Percentiles rank a stretch among this genome's conserved stretches.
phyloP scores from a whole-genome alignment of 2,797 vertebrate species.

The Cryptoprocta ferox region DNA sequence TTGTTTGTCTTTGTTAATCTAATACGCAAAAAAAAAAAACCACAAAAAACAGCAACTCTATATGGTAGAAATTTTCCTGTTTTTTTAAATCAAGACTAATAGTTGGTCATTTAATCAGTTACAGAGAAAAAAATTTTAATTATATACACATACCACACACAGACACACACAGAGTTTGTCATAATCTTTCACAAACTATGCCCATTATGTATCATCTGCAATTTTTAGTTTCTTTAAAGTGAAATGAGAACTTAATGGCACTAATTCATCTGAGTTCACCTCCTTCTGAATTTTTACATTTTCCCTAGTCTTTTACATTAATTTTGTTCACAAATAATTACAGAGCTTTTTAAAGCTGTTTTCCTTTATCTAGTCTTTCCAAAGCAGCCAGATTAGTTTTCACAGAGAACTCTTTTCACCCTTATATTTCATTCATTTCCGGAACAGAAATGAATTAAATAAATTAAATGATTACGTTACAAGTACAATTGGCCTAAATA shows the following conservation, averaged over 20 bases:
- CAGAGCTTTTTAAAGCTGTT: background rate
- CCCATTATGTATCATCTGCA: background rate
- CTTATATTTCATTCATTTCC: background rate
- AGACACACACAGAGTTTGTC: background rate
- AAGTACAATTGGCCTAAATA: background rate
- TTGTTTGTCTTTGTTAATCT: constrained; percentile 7
- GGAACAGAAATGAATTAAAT: constrained; percentile 14
- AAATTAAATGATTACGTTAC: background rate
- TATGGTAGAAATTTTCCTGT: background rate
- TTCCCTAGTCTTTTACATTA: background rate
- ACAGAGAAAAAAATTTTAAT: background rate
- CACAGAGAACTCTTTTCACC: background rate
- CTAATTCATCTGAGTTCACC: background rate
- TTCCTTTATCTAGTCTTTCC: background rate
- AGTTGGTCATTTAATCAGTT: background rate
- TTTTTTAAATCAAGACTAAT: background rate
- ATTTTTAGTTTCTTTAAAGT: constrained; percentile 2
- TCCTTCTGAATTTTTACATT: background rate
- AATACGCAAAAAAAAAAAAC: background rate
- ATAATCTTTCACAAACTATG: background rate
- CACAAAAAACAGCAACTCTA: background rate
- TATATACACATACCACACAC: background rate
- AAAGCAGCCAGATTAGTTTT: background rate
- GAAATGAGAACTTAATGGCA: constrained; percentile 1
- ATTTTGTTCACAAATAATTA: background rate